Base-by-base conservation (phyloP, 1,140 invertebrate species). In the Copidosoma floridanum region DNA sequence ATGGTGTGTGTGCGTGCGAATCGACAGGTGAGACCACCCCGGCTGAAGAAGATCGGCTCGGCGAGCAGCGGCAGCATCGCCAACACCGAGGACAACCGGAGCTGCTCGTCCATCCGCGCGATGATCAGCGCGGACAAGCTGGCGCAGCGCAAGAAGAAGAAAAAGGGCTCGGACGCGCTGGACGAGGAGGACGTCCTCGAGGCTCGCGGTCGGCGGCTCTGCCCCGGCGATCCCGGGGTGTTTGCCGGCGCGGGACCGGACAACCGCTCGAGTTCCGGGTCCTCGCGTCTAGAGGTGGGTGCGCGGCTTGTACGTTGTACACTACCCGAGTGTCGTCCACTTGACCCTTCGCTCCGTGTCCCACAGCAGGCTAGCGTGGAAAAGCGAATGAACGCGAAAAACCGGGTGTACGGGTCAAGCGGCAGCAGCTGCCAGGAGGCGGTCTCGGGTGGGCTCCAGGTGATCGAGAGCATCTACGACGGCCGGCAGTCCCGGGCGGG, bases 21-120 rank as follows among this genome's bases (percentile, higher is more conserved):
- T n/a, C 70, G 75, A 29, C 76, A 79, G 4, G 67, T 81, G 0
- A 68, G 79, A 48, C 80, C 80, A 0, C 80, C 80, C 0, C 67
- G 80, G 16, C 60, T 63, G n/a, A 81, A 80, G 57, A 81, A 80
- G 53, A 73, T 32, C 18, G 72, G 75, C 1, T 32, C 66, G 0
- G 73, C 68, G 5, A 73, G 71, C 21, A 72, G 71, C 1, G 66
- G 68, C 12, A 73, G 71, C 21, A 72, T 70, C 1, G 66, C 68
- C 12, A 62, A 56, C 3, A 70, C 65, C 0, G 77, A 77, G 11
- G 72, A 75, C 0, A 71, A 68, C 11, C 7, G 5, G 4, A 55
- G 44, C 59, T 60, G 7, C 7, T 18, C 11, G 65, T 64, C 16
- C 27, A 37, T 20, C n/a, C 35, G 26, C 5, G n/a, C 40, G 1